Conservation (phyloP, 2,113 vertebrate species). For the Tetraodon nigroviridis region DNA sequence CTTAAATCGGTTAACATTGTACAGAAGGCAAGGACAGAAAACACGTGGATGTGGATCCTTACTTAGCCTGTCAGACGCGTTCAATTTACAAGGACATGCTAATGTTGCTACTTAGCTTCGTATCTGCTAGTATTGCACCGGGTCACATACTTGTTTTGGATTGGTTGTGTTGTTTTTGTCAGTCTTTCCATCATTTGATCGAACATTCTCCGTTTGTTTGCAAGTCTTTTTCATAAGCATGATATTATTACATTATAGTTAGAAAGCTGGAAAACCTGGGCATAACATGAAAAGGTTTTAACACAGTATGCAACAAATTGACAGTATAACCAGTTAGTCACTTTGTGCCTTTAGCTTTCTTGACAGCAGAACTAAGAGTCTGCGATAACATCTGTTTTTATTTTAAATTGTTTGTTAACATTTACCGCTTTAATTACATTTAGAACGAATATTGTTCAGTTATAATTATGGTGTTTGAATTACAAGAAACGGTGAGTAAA, state of each 20-base stretch:
- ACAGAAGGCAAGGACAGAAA: slow-evolving; percentile 53
- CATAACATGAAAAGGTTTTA: neutral
- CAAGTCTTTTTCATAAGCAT: neutral
- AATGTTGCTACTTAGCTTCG: slow-evolving; percentile 10
- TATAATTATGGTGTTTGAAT: too few species aligned
- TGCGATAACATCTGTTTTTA: too few species aligned
- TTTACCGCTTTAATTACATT: too few species aligned
- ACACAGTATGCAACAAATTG: neutral
- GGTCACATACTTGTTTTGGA: neutral
- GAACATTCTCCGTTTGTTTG: neutral
- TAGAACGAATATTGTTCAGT: too few species aligned
- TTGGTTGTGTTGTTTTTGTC: neutral
- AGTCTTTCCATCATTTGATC: neutral
- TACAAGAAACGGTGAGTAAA: too few species aligned
- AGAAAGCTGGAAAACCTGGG: neutral
- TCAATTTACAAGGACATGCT: slow-evolving; percentile 60
- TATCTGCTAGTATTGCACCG: slow-evolving; percentile 15
- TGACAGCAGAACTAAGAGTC: too few species aligned
- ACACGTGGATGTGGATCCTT: fast-evolving
- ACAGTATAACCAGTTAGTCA: neutral
- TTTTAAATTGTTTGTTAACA: too few species aligned
- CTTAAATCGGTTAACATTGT: slow-evolving; percentile 17
- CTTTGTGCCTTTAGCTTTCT: too few species aligned
- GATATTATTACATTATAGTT: neutral
- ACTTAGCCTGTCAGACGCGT: fast-evolving